Percentiles rank a stretch among this genome's conserved stretches.
Evolutionary conservation across 1,140 invertebrate genomes (phyloP).

Genomic region (Drosophila insularis): DNA sequence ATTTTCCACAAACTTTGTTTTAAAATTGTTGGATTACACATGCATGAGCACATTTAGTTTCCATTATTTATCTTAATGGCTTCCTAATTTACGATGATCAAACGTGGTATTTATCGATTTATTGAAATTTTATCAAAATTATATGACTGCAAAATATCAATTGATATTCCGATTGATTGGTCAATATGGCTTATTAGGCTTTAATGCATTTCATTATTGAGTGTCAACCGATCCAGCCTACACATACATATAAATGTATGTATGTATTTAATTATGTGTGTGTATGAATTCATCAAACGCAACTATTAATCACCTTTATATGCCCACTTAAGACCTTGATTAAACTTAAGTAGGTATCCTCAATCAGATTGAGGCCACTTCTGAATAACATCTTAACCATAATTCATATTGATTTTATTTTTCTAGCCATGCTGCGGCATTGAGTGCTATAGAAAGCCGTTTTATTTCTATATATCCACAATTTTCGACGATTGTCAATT

Average conservation of each 20-base stretch:
- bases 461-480: neutral
- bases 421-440: slow-evolving; percentile 5
- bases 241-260: no score
- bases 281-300: neutral
- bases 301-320: neutral
- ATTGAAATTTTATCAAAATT: slow-evolving; percentile 2
- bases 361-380: neutral
- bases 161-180: neutral
- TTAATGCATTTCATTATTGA: neutral
- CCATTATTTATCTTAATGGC: neutral
- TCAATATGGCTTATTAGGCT: neutral
- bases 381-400: neutral
- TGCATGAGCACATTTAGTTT: neutral
- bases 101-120: neutral
- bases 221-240: neutral
- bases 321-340: neutral
- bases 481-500: slow-evolving; percentile 19
- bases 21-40: neutral
- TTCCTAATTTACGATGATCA: neutral
- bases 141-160: neutral
- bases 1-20: no score
- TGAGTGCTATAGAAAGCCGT: neutral
- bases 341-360: neutral
- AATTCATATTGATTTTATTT: neutral
- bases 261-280: no score